Percentiles rank a stretch among this genome's conserved stretches.
These are phyloP conservation scores for Drosophila anceps DNA, from an alignment of 2,888 invertebrate genomes.

Conservation along the genomic window DNA sequence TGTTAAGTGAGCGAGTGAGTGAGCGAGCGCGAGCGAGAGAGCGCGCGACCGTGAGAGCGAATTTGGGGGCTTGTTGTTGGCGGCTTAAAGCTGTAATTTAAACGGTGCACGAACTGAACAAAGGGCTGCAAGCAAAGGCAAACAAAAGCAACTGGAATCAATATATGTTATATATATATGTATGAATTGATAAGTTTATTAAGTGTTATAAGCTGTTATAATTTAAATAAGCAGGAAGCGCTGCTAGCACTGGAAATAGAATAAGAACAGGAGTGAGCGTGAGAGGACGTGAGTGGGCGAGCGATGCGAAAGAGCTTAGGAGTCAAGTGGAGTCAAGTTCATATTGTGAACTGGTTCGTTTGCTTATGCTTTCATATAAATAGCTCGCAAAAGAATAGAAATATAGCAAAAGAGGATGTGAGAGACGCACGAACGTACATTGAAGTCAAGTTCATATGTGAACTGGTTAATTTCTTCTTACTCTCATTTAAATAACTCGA, in stretches of 20 bases:
- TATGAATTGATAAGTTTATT: not conserved
- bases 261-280: not conserved
- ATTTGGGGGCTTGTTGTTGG: conserved; percentile 36
- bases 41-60: conserved; percentile 34
- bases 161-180: not conserved
- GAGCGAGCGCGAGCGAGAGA: not conserved
- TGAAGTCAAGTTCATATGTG: not conserved
- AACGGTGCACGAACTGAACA: conserved; percentile 29
- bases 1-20: not conserved
- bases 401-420: too few relatives aligned
- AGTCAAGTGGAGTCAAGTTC: not conserved
- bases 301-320: not conserved
- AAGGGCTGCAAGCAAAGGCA: conserved; percentile 1
- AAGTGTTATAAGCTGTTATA: conserved; percentile 2
- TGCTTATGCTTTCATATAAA: not conserved
- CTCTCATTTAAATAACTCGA: not conserved
- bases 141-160: conserved; percentile 9
- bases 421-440: too few relatives aligned
- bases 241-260: not conserved
- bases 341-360: conserved; percentile 1
- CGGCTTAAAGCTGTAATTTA: conserved; percentile 47
- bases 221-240: conserved; percentile 2
- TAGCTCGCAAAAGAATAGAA: not conserved
- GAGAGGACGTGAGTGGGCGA: not conserved
- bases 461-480: not conserved